Base-by-base conservation (phyloP, 2,888 invertebrate genomes). In the Torymus tubicola region DNA sequence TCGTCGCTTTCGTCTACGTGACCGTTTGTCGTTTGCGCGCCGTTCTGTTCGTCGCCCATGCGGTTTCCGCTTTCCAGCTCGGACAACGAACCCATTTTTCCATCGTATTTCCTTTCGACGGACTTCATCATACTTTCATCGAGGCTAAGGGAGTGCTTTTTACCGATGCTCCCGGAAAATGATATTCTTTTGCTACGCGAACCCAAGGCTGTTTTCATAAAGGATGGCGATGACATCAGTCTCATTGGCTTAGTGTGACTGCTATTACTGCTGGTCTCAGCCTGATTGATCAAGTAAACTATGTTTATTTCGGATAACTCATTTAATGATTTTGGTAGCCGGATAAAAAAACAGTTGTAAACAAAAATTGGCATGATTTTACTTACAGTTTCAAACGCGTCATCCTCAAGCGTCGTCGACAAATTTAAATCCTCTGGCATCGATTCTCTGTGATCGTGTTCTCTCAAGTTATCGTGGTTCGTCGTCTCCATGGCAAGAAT, bases 141-240 rank as follows among this genome's bases (percentile, higher is more conserved):
- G 31, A 78, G 60, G 14, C 52, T 69, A 53, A 60, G 69, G 4
- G 68, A 63, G 42, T 24, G 50, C 63, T 83, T 82, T 42, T 79
- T 82, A 12, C 31, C 58, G 50, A 53, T 77, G 1, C 55, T 21
- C 10, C 68, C 76, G 0, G 85, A 83, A 65, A 86, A 83, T 0
- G 84, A 82, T 83, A 85, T 87, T 77, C 91, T 86, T 85, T 90
- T 90, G 61, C 86, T 89, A 77, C 92, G 87, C 3, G 90, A 85
- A 52, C 90, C 90, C 0, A 91, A 82, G 0, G 92, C 92, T 10
- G 92, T 92, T 83, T 90, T 91, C 86, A 92, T 90, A 81, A 91
- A 92, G 14, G 89, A 88, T 0, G 92, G 89, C 10, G 91, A 88
- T 2, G 87, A 86, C 21, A 42, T 42, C 42, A 90, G 80, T 81